These are phyloP conservation scores for Chiloscyllium plagiosum DNA, from an alignment of 2,113 vertebrate species.

Conservation along the genomic window DNA sequence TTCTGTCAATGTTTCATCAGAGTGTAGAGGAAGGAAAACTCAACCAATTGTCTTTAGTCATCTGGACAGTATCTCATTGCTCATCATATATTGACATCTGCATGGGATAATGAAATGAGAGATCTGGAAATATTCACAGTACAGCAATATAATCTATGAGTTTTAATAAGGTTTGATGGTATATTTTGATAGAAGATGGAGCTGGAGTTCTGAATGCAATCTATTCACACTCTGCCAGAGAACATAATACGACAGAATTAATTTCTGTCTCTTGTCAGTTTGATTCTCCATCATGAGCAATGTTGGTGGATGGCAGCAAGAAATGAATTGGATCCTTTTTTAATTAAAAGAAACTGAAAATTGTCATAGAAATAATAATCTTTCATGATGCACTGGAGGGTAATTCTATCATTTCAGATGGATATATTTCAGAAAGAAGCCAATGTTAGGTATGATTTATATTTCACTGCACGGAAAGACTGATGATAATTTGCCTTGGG, in stretches of 20 bases:
- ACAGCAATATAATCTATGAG: not conserved
- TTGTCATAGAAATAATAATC: not conserved
- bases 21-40: not conserved
- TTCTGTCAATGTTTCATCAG: not conserved
- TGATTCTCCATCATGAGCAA: not conserved
- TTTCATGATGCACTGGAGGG: not conserved
- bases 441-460: not conserved
- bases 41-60: not conserved
- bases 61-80: not conserved
- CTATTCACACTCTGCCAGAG: not conserved
- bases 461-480: not conserved
- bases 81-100: not conserved
- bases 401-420: not conserved
- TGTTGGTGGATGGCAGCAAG: not conserved
- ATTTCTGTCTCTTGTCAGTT: not conserved
- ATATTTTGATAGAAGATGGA: not conserved
- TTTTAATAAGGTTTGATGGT: not conserved
- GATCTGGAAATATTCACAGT: not conserved
- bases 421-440: not conserved
- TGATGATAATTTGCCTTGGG: not conserved
- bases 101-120: not conserved
- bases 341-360: not conserved
- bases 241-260: not conserved
- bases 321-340: not conserved
- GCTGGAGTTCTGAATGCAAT: not conserved